phyloP scores from a whole-genome alignment of 2,797 vertebrate species.

The Hylomyscus alleni region DNA sequence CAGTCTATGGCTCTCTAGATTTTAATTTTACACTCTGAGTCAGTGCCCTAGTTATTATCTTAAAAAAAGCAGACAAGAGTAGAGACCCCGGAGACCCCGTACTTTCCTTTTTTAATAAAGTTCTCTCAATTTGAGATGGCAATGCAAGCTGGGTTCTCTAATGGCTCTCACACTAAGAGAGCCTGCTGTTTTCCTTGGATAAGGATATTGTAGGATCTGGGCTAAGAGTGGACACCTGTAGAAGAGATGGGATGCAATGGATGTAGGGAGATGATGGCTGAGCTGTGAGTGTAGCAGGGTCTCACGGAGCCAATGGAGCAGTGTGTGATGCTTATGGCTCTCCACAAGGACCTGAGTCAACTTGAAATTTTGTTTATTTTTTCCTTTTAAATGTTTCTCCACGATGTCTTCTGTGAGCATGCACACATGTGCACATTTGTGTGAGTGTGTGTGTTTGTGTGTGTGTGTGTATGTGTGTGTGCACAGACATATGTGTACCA shows the following conservation, averaged over 20 bases:
- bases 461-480: not conserved
- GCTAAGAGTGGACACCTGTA: not conserved
- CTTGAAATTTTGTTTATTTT: not conserved
- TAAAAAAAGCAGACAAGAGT: not conserved
- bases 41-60: not conserved
- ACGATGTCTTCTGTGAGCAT: not conserved
- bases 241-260: not conserved
- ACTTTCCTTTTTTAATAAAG: slow-evolving; percentile 26
- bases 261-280: not conserved
- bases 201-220: not conserved
- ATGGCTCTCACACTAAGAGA: not conserved
- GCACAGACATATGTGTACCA: not conserved
- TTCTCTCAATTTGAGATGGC: slow-evolving; percentile 36
- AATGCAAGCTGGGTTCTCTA: not conserved
- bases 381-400: not conserved
- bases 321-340: not conserved
- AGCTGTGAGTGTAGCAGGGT: not conserved
- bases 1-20: not conserved
- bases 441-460: too few relatives aligned
- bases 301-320: accelerated
- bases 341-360: not conserved
- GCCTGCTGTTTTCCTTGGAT: not conserved
- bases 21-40: slow-evolving; percentile 2
- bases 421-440: too few relatives aligned
- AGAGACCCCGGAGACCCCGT: not conserved